These are phyloP conservation scores for Norana najaformis DNA, from an alignment of 2,888 invertebrate genomes.

Conservation along the genomic window DNA sequence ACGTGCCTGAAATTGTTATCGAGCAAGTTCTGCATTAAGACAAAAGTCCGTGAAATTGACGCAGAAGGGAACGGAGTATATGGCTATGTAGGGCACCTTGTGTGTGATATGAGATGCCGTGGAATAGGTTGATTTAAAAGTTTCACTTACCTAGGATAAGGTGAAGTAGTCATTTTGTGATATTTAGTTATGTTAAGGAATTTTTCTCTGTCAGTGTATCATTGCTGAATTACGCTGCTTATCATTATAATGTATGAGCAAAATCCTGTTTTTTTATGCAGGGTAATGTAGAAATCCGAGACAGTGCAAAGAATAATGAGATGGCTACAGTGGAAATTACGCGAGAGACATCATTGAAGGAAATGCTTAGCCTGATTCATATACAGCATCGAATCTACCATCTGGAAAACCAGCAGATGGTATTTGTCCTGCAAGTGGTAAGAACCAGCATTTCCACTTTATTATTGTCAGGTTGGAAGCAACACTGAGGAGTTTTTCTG, in stretches of 20 bases:
- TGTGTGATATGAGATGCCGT: too few relatives aligned
- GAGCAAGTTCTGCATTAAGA: too few relatives aligned
- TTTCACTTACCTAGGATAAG: too few relatives aligned
- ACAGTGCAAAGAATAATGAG: neutral
- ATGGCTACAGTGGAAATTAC: neutral
- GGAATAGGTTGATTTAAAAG: too few relatives aligned
- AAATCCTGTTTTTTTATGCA: neutral
- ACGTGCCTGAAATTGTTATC: too few relatives aligned
- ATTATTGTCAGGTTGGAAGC: neutral
- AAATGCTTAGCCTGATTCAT: slow-evolving; percentile 8
- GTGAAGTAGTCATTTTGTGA: too few relatives aligned
- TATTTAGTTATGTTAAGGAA: too few relatives aligned
- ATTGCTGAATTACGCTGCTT: too few relatives aligned
- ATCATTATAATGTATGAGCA: neutral
- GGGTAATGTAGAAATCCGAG: neutral
- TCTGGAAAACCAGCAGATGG: neutral
- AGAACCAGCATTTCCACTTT: neutral
- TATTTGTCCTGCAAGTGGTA: slow-evolving; percentile 17
- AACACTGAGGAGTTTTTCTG: neutral
- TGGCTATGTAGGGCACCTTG: too few relatives aligned
- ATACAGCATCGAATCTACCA: neutral
- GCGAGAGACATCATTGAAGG: neutral
- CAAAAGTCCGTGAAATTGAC: too few relatives aligned
- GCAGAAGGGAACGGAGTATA: too few relatives aligned
- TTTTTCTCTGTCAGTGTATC: too few relatives aligned